Evolutionary conservation across 2,113 vertebrate species (phyloP), one percentile per base, ranked within the genome.

Genomic region (Reinhardtius hippoglossoides): DNA sequence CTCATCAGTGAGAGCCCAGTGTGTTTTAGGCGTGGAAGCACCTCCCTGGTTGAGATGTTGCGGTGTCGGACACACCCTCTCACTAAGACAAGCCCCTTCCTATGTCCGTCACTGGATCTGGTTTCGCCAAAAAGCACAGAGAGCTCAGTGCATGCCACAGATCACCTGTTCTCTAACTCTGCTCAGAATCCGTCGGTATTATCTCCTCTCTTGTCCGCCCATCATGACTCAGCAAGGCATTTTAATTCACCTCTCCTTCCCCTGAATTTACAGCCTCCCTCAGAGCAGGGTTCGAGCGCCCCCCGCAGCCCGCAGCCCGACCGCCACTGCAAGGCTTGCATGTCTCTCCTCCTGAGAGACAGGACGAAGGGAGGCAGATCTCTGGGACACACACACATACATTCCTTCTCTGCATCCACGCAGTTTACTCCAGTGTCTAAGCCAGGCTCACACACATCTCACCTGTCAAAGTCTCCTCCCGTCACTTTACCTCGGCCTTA

Each of bases 31-130:
- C 83, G 80, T 66, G 77, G 87, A 74, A 91, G 90, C 64, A 24
- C 88, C 35, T 88, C 92, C 54, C 14, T 83, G 71, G 57, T 91
- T 31, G 87, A 94, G 40, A 81, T 76, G 64, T 81, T 82, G 27
- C 58, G 42, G n/a, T 91, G 85, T 78, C 85, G 85, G 74, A 71
- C 59, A 16, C 76, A 75, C 44, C 74, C 80, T 26, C 15, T 50
- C 77, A 35, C 55, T 62, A 24, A 76, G 67, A 67, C 68, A 14
- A 73, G 42, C 40, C 14, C 59, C 46, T 70, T 58, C 61, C 40
- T 46, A 26, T 77, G 78, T 90, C 55, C 60, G 0, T 68, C 66
- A 48, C 74, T 77, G 56, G 54, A 57, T 40, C 48, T 21, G 42
- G 23, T 40, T 44, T 76, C 68, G 1, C 13, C 71, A 65, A 69